These are phyloP conservation scores for Spheniscus mendiculus DNA, from an alignment of 2,113 vertebrate genomes.

Conservation along the genomic window DNA sequence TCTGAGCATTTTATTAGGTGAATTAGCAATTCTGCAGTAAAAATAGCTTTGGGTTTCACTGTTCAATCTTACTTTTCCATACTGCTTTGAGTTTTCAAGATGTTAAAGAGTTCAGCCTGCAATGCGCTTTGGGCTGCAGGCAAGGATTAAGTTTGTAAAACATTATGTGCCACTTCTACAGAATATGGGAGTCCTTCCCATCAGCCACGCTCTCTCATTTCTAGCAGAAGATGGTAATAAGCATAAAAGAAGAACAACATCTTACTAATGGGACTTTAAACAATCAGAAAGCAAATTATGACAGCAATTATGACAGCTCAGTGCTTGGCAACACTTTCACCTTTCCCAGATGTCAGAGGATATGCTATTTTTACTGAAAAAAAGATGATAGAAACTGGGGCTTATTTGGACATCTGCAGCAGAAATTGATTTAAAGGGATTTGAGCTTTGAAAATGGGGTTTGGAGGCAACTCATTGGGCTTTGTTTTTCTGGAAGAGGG, in stretches of 20 bases:
- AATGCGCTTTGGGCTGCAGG: conserved; percentile 25
- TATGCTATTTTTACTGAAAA: conserved; percentile 56
- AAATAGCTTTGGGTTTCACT: conserved; percentile 41
- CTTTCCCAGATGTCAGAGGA: conserved; percentile 57
- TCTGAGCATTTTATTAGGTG: conserved; percentile 29
- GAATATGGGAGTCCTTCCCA: background rate
- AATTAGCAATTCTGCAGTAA: conserved; percentile 15
- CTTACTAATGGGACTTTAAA: conserved; percentile 18
- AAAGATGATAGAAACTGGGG: background rate
- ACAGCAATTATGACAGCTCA: conserved; percentile 53
- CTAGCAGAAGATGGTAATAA: conserved; percentile 17
- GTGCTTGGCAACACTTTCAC: conserved; percentile 59
- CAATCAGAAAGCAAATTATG: conserved; percentile 30
- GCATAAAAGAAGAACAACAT: conserved; percentile 31
- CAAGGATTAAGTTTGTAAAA: conserved; percentile 40
- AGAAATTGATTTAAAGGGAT: conserved; percentile 44
- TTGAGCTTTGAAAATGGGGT: background rate
- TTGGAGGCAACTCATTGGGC: background rate
- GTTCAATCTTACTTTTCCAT: conserved; percentile 55
- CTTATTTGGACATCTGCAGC: conserved; percentile 49
- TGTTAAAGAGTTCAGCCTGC: conserved; percentile 7
- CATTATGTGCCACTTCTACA: conserved; percentile 10
- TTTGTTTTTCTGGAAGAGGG: conserved; percentile 19
- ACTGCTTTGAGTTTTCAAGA: conserved; percentile 30
- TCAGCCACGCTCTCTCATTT: background rate